Percentiles rank a stretch among this genome's conserved stretches.
These are phyloP conservation scores for Eulemur mongoz DNA, from an alignment of 2,797 vertebrate species.

Conservation along the genomic window DNA sequence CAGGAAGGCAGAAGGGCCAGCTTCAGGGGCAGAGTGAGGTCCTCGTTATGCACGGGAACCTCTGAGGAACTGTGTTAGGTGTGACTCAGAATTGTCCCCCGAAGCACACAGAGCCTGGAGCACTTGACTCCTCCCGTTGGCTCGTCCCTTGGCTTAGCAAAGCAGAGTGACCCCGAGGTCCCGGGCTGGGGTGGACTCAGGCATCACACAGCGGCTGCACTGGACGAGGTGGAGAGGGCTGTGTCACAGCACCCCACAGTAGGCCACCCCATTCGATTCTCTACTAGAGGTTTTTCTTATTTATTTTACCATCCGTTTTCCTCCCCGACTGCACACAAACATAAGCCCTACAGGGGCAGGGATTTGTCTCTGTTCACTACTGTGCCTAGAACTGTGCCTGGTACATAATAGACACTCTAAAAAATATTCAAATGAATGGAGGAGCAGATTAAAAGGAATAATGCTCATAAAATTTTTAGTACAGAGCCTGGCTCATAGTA, in stretches of 20 bases:
- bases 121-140: not conserved
- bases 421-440: not conserved
- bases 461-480: not conserved
- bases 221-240: accelerated
- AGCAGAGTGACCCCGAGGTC: not conserved
- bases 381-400: not conserved
- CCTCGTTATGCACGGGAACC: not conserved
- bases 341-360: not conserved
- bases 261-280: not conserved
- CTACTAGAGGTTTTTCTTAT: not conserved
- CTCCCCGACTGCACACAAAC: not conserved
- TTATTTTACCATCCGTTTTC: not conserved
- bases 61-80: not conserved
- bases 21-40: not conserved
- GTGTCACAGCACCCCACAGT: accelerated
- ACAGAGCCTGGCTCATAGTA: not conserved
- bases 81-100: not conserved
- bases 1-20: not conserved
- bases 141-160: not conserved
- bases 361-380: not conserved
- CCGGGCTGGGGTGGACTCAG: accelerated
- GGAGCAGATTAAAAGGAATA: not conserved
- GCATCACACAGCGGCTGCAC: accelerated
- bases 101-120: not conserved
- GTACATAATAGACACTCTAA: not conserved